Evolutionary conservation across 37 sponge, comb jelly and placozoan genomes (phyloP).

Genomic region (Chondrosia reniformis): DNA sequence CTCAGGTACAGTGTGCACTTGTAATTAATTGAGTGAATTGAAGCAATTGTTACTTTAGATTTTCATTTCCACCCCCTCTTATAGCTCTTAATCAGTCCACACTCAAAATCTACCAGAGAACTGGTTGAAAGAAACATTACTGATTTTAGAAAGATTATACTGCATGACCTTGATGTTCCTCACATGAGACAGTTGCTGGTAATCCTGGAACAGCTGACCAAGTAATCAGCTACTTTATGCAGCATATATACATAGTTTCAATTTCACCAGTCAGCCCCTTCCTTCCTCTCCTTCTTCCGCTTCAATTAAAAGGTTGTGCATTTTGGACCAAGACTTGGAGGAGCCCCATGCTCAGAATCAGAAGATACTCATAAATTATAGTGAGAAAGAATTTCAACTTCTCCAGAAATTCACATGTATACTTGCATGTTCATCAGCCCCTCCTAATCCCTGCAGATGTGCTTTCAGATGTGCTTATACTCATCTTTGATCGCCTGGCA

Average conservation of each 20-base stretch:
- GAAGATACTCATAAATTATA: constrained; percentile 68
- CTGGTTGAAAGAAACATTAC: background rate
- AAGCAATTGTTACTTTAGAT: no score
- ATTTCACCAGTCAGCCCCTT: background rate
- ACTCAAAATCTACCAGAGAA: background rate
- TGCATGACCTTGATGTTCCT: constrained; percentile 7
- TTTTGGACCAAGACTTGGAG: constrained; percentile 32
- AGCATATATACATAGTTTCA: background rate
- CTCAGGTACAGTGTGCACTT: constrained; percentile 21
- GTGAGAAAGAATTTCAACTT: no score
- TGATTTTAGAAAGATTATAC: background rate
- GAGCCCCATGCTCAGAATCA: constrained; percentile 74
- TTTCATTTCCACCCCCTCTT: background rate
- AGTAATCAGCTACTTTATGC: background rate
- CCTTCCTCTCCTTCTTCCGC: background rate
- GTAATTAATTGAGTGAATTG: background rate
- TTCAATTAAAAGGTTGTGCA: constrained; percentile 18
- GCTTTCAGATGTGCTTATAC: constrained; percentile 32
- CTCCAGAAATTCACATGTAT: no score
- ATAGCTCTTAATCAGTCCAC: constrained; percentile 11
- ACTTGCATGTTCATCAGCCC: no score
- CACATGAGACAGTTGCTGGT: constrained; percentile 15
- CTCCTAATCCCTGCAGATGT: constrained; percentile 15
- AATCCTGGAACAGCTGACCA: constrained; percentile 14
- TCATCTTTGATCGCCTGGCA: background rate